phyloP scores from a whole-genome alignment of 2,888 invertebrate species.

The Meloe dianella region DNA sequence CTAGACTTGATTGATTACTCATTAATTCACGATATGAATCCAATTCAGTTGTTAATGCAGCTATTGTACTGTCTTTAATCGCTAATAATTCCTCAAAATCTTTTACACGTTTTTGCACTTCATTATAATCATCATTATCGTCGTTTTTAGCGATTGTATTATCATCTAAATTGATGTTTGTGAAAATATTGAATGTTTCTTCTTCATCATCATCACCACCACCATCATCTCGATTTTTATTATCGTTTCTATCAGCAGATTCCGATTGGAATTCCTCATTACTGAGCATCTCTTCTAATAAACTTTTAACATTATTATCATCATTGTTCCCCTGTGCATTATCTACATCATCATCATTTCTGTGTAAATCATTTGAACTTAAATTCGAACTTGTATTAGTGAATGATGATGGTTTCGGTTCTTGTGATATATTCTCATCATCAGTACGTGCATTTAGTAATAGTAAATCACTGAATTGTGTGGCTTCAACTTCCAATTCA shows the following conservation, averaged over 20 bases:
- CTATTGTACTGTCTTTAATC: slow-evolving; percentile 61
- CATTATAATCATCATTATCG: slow-evolving; percentile 27
- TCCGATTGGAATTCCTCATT: slow-evolving; percentile 50
- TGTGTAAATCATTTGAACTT: slow-evolving; percentile 37
- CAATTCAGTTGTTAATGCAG: slow-evolving; percentile 60
- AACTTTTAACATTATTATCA: slow-evolving; percentile 47
- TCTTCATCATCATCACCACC: slow-evolving; percentile 37
- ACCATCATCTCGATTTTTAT: slow-evolving; percentile 38
- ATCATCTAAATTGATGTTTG: slow-evolving; percentile 55
- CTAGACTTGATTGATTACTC: slow-evolving; percentile 63
- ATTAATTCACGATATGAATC: slow-evolving; percentile 61
- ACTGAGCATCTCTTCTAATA: slow-evolving; percentile 54
- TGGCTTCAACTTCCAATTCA: slow-evolving; percentile 52
- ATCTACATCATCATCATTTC: slow-evolving; percentile 34
- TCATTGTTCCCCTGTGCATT: slow-evolving; percentile 28
- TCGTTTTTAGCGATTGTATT: slow-evolving; percentile 48
- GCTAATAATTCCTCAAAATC: slow-evolving; percentile 60
- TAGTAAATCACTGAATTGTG: slow-evolving; percentile 28
- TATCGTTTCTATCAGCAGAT: slow-evolving; percentile 21
- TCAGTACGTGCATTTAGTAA: slow-evolving; percentile 38
- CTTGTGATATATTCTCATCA: slow-evolving; percentile 41
- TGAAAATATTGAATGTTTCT: slow-evolving; percentile 56
- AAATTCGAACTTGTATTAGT: slow-evolving; percentile 41
- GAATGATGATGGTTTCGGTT: slow-evolving; percentile 43
- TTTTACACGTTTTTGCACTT: slow-evolving; percentile 48